Conservation (phyloP, 2,113 vertebrate species). For the Cryptomyrus ogoouensis region DNA sequence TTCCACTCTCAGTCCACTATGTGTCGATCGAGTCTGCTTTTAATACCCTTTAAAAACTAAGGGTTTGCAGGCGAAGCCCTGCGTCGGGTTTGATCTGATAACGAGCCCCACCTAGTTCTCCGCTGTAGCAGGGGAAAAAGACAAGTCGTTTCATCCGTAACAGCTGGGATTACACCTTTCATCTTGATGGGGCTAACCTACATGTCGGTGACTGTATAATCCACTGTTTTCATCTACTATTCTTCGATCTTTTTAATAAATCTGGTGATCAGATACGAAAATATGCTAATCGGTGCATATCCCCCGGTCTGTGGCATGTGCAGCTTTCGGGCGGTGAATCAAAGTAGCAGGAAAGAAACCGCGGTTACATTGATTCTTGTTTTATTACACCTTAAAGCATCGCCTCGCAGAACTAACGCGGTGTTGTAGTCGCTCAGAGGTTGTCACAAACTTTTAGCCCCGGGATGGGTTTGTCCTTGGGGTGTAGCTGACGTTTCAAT, state of each 20-base stretch:
- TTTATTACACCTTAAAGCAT: background rate
- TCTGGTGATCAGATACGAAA: background rate
- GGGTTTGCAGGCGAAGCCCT: background rate
- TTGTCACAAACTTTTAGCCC: background rate
- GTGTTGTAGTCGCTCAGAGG: background rate
- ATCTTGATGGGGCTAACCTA: background rate
- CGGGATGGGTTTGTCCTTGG: background rate
- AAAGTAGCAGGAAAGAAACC: background rate
- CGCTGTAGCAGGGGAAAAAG: background rate
- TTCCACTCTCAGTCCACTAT: background rate
- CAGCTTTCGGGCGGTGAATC: background rate
- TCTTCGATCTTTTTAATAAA: background rate
- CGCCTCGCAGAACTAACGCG: background rate
- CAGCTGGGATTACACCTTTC: background rate
- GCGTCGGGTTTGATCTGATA: background rate
- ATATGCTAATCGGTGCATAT: background rate
- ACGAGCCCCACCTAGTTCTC: conserved; percentile 3
- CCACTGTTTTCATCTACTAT: background rate
- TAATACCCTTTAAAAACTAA: background rate
- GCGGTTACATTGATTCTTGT: background rate
- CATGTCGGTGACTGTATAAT: background rate
- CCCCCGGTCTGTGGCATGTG: background rate
- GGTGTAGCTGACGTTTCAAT: background rate
- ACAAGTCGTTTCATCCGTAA: background rate
- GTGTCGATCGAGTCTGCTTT: background rate